These are phyloP conservation scores for Xylocampa areola DNA, from an alignment of 2,888 invertebrate genomes.

Conservation along the genomic window DNA sequence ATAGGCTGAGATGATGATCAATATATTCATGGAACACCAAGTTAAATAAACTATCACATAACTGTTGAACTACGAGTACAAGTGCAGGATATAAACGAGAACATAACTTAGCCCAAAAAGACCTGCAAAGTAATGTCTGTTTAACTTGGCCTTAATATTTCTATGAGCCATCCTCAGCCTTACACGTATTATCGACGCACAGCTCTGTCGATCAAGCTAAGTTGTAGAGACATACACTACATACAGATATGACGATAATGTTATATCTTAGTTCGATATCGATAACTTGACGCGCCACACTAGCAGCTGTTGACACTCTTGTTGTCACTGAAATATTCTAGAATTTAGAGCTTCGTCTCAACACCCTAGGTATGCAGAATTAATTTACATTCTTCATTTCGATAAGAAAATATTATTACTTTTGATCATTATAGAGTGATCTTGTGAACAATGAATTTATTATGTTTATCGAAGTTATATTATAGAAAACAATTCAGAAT, in stretches of 20 bases:
- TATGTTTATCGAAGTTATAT: conserved; percentile 44
- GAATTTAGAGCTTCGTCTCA: not conserved
- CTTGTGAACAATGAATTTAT: conserved; percentile 53
- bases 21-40: too few relatives aligned
- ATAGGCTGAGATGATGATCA: too few relatives aligned
- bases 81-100: too few relatives aligned
- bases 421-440: conserved; percentile 27
- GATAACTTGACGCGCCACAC: not conserved
- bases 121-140: too few relatives aligned
- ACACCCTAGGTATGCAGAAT: not conserved
- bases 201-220: not conserved
- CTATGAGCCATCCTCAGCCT: not conserved
- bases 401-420: conserved; percentile 36
- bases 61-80: too few relatives aligned
- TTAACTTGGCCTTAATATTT: too few relatives aligned
- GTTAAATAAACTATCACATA: too few relatives aligned
- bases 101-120: too few relatives aligned
- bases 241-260: not conserved
- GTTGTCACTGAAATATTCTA: not conserved
- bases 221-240: not conserved
- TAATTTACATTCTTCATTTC: conserved; percentile 7
- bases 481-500: conserved; percentile 39
- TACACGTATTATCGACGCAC: not conserved
- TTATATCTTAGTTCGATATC: not conserved
- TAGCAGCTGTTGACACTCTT: not conserved